Base-by-base conservation (phyloP, 2,888 invertebrate species). In the Temnothorax rugatulus region DNA sequence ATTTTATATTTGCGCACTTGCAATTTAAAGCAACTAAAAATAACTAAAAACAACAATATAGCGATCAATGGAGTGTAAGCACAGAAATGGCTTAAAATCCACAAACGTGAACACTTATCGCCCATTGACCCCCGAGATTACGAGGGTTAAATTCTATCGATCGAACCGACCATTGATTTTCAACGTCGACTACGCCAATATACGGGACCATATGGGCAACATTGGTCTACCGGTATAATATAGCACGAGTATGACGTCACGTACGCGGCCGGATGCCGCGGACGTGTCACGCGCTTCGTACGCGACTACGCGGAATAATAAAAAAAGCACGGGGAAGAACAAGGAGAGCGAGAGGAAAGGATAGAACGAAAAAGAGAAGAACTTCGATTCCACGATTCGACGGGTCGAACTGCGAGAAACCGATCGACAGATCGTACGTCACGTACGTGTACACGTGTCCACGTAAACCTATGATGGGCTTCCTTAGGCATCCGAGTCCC, bases 231-330 rank as follows among this genome's bases (percentile, higher is more conserved):
- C 91, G 89, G 83, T 89, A 82, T 83, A 82, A 88, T 91, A 91
- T 91, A 84, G 87, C 89, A 68, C 77, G 90, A 86, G 91, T 93
- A 91, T 93, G 94, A 94, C 94, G 93, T 94, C 94, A 94, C 94
- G 94, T 94, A 93, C 93, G 86, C 88, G 90, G 90, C 94, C 94
- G 94, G 94, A 94, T 93, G 93, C 92, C 92, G 92, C 87, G 91
- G 91, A 94, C 94, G 94, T 94, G 94, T 92, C 92, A 87, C 91
- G 89, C 90, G 92, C 87, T 88, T 88, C 89, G 90, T 89, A 75
- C 73, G 83, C 89, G 90, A 88, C 91, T 90, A 92, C 91, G 91
- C 87, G 91, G 94, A 93, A 94, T 94, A 93, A 93, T 92, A 93
- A 94, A 88, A 84, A 82, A 79, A 86, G 9, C 66, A 38, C 71